These are phyloP conservation scores for Ciona savignyi DNA, from an alignment of 23 tunicate species.

Conservation along the genomic window DNA sequence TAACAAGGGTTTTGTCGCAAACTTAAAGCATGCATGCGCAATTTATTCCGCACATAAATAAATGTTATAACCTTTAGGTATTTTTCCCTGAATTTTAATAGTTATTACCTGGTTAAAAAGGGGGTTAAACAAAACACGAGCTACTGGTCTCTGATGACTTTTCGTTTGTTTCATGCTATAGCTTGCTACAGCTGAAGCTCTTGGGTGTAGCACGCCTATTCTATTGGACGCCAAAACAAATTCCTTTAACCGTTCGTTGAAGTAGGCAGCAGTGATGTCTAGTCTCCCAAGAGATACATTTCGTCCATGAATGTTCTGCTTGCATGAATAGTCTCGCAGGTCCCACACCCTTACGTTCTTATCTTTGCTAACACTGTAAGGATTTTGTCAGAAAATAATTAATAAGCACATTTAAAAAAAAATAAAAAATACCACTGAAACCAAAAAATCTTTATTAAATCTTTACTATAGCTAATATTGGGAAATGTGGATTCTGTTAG, in stretches of 20 bases:
- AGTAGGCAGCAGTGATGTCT: conserved; percentile 39
- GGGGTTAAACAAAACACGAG: conserved; percentile 47
- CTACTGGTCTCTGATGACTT: conserved; percentile 64
- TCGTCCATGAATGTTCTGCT: conserved; percentile 75
- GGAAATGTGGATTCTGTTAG: too few relatives aligned
- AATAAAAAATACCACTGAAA: too few relatives aligned
- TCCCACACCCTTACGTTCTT: conserved; percentile 71
- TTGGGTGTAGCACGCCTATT: conserved; percentile 52
- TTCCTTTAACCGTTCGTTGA: conserved; percentile 58
- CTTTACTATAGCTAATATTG: too few relatives aligned
- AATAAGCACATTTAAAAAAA: too few relatives aligned
- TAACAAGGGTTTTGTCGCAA: too few relatives aligned
- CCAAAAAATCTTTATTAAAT: too few relatives aligned
- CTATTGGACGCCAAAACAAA: conserved; percentile 42
- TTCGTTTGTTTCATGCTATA: conserved; percentile 7
- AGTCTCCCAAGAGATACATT: conserved; percentile 32
- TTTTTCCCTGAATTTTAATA: too few relatives aligned
- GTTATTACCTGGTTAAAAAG: conserved; percentile 72
- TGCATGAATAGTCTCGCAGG: conserved; percentile 73
- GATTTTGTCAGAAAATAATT: too few relatives aligned
- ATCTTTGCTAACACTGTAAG: conserved; percentile 82
- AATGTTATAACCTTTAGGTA: too few relatives aligned
- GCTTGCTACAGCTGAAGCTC: background rate
- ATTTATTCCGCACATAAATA: too few relatives aligned
- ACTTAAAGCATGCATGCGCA: too few relatives aligned